Evolutionary conservation across 2,888 invertebrate genomes (phyloP).

Genomic region (Amphipoea oculea): DNA sequence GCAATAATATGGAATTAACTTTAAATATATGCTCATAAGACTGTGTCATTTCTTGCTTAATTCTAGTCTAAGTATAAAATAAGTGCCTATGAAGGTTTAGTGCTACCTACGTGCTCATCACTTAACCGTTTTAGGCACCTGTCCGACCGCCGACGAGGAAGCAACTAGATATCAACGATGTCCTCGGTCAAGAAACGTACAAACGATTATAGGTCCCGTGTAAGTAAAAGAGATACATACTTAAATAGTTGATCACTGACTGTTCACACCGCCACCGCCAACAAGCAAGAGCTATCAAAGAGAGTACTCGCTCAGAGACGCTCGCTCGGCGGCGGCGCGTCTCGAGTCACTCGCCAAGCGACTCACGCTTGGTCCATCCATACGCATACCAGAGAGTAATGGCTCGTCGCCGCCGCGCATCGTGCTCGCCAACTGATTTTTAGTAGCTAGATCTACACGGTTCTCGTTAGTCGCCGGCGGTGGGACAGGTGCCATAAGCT

Average conservation of each 20-base stretch:
- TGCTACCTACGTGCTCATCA: not conserved
- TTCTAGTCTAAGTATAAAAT: not conserved
- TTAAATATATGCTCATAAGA: not conserved
- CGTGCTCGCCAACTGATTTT: not conserved
- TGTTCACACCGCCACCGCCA: not conserved
- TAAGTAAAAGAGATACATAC: not conserved
- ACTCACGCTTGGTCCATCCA: not conserved
- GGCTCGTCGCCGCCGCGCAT: not conserved
- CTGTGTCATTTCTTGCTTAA: not conserved
- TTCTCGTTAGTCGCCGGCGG: not conserved
- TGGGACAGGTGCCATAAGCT: not conserved
- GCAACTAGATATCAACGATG: not conserved
- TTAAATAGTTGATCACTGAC: not conserved
- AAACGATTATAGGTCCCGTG: not conserved
- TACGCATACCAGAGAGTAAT: not conserved
- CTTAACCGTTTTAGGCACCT: not conserved
- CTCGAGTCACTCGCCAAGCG: too few relatives aligned
- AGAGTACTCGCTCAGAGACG: not conserved
- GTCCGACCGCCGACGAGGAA: not conserved
- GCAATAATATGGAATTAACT: not conserved
- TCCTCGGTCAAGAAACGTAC: not conserved
- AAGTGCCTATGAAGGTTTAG: not conserved
- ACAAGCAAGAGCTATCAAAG: not conserved
- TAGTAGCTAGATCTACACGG: not conserved
- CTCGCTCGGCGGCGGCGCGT: too few relatives aligned